Evolutionary conservation across 2,888 invertebrate species (phyloP), one percentile per base, ranked within the genome.

Genomic region (Itoplectis maculator): DNA sequence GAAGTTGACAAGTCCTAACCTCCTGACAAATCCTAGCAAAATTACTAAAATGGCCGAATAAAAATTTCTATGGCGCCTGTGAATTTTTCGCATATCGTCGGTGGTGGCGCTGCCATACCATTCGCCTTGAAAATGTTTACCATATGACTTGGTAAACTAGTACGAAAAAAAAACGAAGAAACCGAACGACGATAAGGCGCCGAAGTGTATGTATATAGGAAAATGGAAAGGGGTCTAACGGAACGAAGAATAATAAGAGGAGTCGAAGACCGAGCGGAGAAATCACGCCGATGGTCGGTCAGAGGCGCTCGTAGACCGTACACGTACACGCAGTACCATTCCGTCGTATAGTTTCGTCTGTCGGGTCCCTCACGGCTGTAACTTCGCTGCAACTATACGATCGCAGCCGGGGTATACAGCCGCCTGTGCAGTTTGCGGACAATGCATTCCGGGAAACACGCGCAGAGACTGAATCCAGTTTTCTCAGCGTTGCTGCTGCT

Each of bases 381-480:
- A 37, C 59, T 69, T 61, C 51, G 61, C 51, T 23, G 15, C 23
- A 54, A 51, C 51, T 68, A 80, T 61, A 40, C 42, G 56, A 65
- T 47, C 45, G n/a, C n/a, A n/a, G n/a, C 65, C 15, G 54, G 23
- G 54, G 68, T 79, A 18, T 37, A 35, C 35, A 37, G 54, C 40
- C 18, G 51, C 13, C n/a, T 18, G 83, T 82, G 81, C 84, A 84
- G 84, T 87, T 86, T 81, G 77, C 84, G 79, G 77, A 85, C 85
- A 79, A 87, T 83, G 81, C 81, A 84, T 87, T 86, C 85, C 79
- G 81, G 84, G 88, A 88, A 88, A 86, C 84, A n/a, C n/a, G n/a
- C n/a, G 86, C 85, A 88, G 75, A 88, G 75, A 86, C 86, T 85
- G 86, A 82, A 87, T 87, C 84, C 85, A 86, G 86, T 86, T 87